Evolutionary conservation across 1,140 invertebrate genomes (phyloP), one percentile per base, ranked within the genome.

Genomic region (Drosophila nigromelanica): DNA sequence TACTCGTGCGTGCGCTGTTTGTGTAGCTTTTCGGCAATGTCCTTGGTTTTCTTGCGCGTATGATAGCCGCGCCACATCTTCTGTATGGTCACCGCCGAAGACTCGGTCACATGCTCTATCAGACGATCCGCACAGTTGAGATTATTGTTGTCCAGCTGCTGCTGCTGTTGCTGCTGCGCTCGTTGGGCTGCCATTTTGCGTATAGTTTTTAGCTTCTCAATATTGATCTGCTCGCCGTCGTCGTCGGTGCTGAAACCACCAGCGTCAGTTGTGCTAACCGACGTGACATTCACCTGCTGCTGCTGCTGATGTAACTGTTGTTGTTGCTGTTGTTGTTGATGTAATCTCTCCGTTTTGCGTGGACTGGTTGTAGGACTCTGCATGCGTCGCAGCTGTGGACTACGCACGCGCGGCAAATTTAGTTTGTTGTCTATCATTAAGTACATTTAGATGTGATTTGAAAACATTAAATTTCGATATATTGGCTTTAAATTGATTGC

Each of bases 1-100:
- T 98, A 97, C 82, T 97, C 96, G 81, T 97, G 95, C 7, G 96
- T 96, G 78, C 97, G 93, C 58, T 95, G 94, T 63, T 95, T 95
- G 77, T 97, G 95, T 5, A 98, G 95, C 27, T 96, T 95, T 78
- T 97, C 94, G 54, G 96, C 94, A 90, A 95, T 92, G 90, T 95
- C 94, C 52, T 95, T 86, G 4, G 96, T 95, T 83, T 95, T 95
- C 75, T 97, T 96, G 74, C 97, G 93, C 15, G 96, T 95, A 45
- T 95, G 94, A 92, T 97, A 98, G 0, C 97, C 97, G 42, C 97
- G 92, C 97, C 97, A 98, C 90, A 96, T 94, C 89, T 95, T 95
- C 92, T 98, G 97, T 85, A 98, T 98, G 30, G 94, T 95, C 21
- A 96, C 94, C 0, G 97, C 97, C 24, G 96, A 92, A 5, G 81